A percentile compares a stretch with the other conserved stretches of the same genome.
These are phyloP conservation scores for Silurus asotus DNA, from an alignment of 2,113 vertebrate genomes.

Conservation along the genomic window DNA sequence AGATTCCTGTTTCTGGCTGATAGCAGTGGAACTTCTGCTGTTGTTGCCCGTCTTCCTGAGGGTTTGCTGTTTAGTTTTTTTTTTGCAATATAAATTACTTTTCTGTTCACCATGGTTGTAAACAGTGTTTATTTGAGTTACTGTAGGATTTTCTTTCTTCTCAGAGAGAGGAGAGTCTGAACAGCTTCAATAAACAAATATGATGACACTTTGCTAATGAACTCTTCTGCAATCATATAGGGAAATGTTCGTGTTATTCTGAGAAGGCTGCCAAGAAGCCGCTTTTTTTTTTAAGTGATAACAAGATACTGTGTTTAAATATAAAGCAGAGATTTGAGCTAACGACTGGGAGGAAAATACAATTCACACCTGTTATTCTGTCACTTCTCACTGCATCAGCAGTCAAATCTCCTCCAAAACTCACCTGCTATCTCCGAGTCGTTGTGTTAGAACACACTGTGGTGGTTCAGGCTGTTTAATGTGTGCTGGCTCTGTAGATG, in stretches of 20 bases:
- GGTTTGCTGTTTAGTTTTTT: neutral
- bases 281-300: neutral
- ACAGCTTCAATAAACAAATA: neutral
- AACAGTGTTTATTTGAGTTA: neutral
- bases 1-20: neutral
- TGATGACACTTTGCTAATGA: neutral
- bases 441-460: neutral
- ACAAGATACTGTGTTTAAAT: neutral
- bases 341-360: neutral
- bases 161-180: neutral
- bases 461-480: conserved; percentile 15
- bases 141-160: neutral
- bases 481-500: conserved; percentile 19
- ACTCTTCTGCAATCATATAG: neutral
- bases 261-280: neutral
- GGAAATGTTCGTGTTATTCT: neutral
- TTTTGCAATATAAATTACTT: neutral
- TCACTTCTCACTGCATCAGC: neutral
- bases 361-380: neutral
- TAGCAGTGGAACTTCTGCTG: neutral
- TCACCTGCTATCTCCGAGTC: neutral
- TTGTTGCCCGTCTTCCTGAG: neutral
- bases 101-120: neutral
- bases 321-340: neutral
- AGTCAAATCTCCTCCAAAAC: neutral